A percentile compares a stretch with the other conserved stretches of the same genome.
Evolutionary conservation across 1,140 invertebrate species (phyloP).

Genomic region (Kradibia gibbosae): DNA sequence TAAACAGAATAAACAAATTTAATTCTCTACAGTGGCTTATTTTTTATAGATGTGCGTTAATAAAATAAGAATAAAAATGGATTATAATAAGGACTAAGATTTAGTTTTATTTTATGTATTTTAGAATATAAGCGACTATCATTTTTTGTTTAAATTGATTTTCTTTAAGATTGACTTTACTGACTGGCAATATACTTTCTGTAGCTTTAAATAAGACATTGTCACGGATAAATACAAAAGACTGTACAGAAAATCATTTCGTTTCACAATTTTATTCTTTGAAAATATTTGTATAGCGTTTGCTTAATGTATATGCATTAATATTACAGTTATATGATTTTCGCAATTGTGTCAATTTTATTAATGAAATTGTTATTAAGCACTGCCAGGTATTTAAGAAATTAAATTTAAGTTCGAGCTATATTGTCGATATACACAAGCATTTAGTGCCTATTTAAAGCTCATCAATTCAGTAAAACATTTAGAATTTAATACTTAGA

Average conservation of each 20-base stretch:
- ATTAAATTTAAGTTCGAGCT: not conserved
- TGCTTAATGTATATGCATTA: not conserved
- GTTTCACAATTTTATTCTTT: not conserved
- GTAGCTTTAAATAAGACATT: not conserved
- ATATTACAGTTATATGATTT: not conserved
- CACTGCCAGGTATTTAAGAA: constrained; percentile 1
- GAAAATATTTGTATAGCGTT: not conserved
- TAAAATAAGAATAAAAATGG: not conserved
- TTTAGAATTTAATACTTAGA: not conserved
- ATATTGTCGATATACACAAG: not conserved
- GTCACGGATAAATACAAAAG: not conserved
- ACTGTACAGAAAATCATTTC: not conserved
- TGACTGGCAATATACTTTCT: not conserved
- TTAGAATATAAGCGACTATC: not conserved
- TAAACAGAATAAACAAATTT: not conserved
- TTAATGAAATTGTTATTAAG: not conserved
- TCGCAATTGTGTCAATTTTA: not conserved
- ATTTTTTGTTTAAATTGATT: not conserved
- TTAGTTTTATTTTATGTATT: constrained; percentile 3
- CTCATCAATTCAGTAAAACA: constrained; percentile 2
- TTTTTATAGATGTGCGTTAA: not conserved
- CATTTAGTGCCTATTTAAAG: not conserved
- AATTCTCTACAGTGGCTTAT: not conserved
- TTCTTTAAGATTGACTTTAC: constrained; percentile 6
- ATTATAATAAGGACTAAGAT: constrained; percentile 2